Evolutionary conservation across 2,888 invertebrate genomes (phyloP), one percentile per base, ranked within the genome.

Genomic region (Schizotus pectinicornis): DNA sequence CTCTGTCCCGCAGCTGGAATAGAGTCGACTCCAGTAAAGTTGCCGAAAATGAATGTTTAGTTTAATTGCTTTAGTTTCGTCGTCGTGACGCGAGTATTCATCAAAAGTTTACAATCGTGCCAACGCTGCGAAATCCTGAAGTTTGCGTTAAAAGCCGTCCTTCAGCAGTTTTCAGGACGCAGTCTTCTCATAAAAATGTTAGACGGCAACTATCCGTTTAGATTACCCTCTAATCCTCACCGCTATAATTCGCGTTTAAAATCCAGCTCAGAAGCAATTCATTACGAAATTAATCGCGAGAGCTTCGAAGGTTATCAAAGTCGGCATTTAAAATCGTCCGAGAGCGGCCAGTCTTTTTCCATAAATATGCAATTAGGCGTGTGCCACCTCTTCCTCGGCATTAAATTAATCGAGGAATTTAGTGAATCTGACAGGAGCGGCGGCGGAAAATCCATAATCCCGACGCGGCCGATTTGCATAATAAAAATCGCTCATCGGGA

Each of bases 61-160:
- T 53, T 39, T 53, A 53, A 53, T 53, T 53, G 53, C 45, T 45
- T 53, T 45, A 53, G 37, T 53, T 53, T 22, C 30, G 51, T 53
- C 45, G 45, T 53, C 38, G 46, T 53, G 53, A 22, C 45, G 41
- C 9, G 22, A 22, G 33, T 45, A 45, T 53, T 45, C 45, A 53
- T 53, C 53, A 53, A 46, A 53, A 53, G 30, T 46, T 53, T 33
- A 22, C 22, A 22, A 22, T 22, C 22, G 5, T 22, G 22, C 22
- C 5, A 22, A 22, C 22, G 22, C 5, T 22, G 22, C 5, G 22
- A 22, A 22, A 22, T 22, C 22, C 22, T 22, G 22, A 22, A 22
- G 22, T 22, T 22, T 22, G 22, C 22, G 22, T 22, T 22, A 22
- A 22, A 22, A 22, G 22, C 22, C 22, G 22, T 22, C 22, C 22